Conservation (phyloP, 37 sponge, comb jelly and placozoan genomes). For the Hormiphora californensis region DNA sequence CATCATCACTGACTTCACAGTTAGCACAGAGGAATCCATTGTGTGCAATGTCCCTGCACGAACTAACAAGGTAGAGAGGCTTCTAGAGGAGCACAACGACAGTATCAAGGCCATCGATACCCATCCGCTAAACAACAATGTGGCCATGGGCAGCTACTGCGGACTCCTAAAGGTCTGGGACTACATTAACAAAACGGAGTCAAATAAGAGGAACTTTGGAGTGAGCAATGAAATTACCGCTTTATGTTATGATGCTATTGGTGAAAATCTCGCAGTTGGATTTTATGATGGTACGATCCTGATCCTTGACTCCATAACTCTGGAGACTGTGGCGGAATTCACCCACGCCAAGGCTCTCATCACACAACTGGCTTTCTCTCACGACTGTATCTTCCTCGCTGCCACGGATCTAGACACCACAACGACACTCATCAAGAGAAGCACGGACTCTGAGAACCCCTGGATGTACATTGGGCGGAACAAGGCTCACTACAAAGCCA, state of each 20-base stretch:
- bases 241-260: not conserved
- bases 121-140: constrained; percentile 61
- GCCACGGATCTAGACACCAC: constrained; percentile 66
- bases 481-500: constrained; percentile 80
- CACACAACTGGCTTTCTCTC: constrained; percentile 87
- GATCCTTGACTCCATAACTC: constrained; percentile 71
- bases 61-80: constrained; percentile 60
- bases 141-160: constrained; percentile 75
- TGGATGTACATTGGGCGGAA: constrained; percentile 79
- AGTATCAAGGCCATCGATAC: constrained; percentile 73
- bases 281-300: constrained; percentile 71
- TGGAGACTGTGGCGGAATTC: constrained; percentile 66
- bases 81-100: constrained; percentile 69
- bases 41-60: constrained; percentile 66
- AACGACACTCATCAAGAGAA: constrained; percentile 18
- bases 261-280: constrained; percentile 68
- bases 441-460: constrained; percentile 5
- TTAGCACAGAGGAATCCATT: constrained; percentile 58
- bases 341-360: constrained; percentile 73
- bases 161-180: constrained; percentile 88
- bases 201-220: not conserved
- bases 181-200: constrained; percentile 64
- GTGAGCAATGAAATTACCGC: constrained; percentile 35
- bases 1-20: constrained; percentile 67
- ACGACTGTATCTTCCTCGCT: constrained; percentile 79